Conservation (phyloP, 2,888 invertebrate species). For the Plagodis pulveraria region DNA sequence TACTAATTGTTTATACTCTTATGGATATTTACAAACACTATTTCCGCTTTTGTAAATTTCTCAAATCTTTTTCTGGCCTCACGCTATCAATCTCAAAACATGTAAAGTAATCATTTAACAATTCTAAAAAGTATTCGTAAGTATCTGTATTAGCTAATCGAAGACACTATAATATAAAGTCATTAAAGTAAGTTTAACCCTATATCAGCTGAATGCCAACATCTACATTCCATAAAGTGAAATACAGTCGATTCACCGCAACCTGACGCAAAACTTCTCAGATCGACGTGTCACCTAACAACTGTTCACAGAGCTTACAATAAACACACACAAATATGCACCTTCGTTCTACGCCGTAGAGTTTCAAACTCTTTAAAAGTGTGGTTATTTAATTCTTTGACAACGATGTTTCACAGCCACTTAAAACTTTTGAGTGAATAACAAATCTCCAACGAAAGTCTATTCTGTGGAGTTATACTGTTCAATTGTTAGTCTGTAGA, state of each 20-base stretch:
- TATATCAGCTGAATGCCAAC: conserved; percentile 39
- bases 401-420: conserved; percentile 82
- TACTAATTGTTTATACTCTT: no score
- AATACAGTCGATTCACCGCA: conserved; percentile 64
- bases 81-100: no score
- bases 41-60: no score
- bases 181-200: conserved; percentile 50
- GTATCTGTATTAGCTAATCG: no score
- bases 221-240: conserved; percentile 58
- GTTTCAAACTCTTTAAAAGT: conserved; percentile 34
- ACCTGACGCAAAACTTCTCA: conserved; percentile 63
- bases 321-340: conserved; percentile 52
- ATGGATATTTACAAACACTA: no score
- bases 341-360: conserved; percentile 50
- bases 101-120: no score
- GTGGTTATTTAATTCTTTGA: conserved; percentile 74
- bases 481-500: conserved; percentile 78
- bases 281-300: conserved; percentile 66
- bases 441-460: conserved; percentile 81
- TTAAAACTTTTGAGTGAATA: conserved; percentile 83
- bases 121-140: no score
- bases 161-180: conserved; percentile 31
- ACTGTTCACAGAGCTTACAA: conserved; percentile 52
- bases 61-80: no score
- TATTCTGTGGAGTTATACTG: conserved; percentile 75